These are phyloP conservation scores for Odocoileus hemionus DNA, from an alignment of 2,113 vertebrate species.

Conservation along the genomic window DNA sequence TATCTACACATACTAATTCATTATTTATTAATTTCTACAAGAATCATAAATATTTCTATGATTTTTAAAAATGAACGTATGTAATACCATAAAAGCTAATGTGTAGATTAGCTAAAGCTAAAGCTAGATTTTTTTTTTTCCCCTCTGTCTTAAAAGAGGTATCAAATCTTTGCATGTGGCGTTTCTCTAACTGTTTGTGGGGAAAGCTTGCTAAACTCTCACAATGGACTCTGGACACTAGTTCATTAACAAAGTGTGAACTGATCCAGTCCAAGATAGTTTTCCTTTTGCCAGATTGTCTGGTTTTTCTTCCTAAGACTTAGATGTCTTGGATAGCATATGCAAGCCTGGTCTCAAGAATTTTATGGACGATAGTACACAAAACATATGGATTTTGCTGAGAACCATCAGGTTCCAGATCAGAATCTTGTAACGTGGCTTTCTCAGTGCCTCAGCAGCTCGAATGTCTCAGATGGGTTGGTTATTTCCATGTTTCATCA, in stretches of 20 bases:
- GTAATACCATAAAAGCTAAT: not conserved
- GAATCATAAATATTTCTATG: not conserved
- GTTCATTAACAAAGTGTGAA: not conserved
- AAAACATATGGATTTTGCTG: not conserved
- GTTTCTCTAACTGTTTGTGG: not conserved
- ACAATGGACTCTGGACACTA: conserved; percentile 1
- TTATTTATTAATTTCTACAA: conserved; percentile 36
- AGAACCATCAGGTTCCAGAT: not conserved
- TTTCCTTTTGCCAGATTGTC: conserved; percentile 16
- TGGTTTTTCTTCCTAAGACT: conserved; percentile 17
- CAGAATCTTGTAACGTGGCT: not conserved
- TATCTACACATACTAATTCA: not conserved
- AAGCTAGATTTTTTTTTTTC: not conserved
- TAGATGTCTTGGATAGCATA: not conserved
- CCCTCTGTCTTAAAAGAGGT: not conserved
- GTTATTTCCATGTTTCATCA: not conserved
- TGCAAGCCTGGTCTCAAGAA: not conserved
- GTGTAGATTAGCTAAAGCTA: too few relatives aligned
- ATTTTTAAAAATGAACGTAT: not conserved
- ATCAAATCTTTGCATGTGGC: not conserved
- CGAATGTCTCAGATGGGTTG: not conserved
- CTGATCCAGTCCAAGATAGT: not conserved
- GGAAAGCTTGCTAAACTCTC: not conserved
- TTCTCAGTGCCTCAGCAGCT: not conserved
- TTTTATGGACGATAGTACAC: not conserved